Base-by-base conservation (phyloP, 2,797 vertebrate genomes). In the Ispidina lecontei region DNA sequence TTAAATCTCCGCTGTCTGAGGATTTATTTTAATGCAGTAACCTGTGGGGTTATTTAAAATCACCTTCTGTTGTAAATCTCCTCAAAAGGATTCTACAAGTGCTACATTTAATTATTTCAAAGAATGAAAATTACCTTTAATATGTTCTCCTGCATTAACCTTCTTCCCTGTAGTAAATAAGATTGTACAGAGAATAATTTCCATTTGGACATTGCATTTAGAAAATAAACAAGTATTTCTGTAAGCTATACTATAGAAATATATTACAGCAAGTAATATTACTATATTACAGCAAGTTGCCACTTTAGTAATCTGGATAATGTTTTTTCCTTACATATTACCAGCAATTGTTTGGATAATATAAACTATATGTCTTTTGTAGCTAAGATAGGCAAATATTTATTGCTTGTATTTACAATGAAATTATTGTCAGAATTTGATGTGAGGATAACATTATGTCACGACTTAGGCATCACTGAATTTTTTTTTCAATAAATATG, bases 61-160 rank as follows among this genome's bases (percentile, higher is more conserved):
- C 51, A 77, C 67, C 91, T 89, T 73, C 70, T 92, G 31, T 52
- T 83, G 68, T 81, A 96, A 39, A 89, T 91, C 87, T 85, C 75
- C 83, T 87, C 51, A 35, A 67, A 94, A 79, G 37, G 52, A 60
- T 91, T 91, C 85, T 72, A 67, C 54, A 89, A 86, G 62, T 82
- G 84, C 62, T 87, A 60, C 59, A 49, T 55, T 91, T 92, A 92
- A 92, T 96, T 96, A 95, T 93, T 93, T 89, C 44, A 77, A 84
- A 93, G 83, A 91, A 89, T 73, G 81, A 78, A 95, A 91, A 80
- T 86, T 65, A 89, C 79, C 84, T 95, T 94, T 87, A 82, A 71
- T 76, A 60, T 70, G 58, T 71, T 90, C 79, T 88, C 74, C 75
- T 79, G 62, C 63, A 74, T 88, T 93, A 77, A 64, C 63, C 74